A percentile compares a stretch with the other conserved stretches of the same genome.
Evolutionary conservation across 2,888 invertebrate genomes (phyloP).

Genomic region (Caenorhabditis sulstoni): DNA sequence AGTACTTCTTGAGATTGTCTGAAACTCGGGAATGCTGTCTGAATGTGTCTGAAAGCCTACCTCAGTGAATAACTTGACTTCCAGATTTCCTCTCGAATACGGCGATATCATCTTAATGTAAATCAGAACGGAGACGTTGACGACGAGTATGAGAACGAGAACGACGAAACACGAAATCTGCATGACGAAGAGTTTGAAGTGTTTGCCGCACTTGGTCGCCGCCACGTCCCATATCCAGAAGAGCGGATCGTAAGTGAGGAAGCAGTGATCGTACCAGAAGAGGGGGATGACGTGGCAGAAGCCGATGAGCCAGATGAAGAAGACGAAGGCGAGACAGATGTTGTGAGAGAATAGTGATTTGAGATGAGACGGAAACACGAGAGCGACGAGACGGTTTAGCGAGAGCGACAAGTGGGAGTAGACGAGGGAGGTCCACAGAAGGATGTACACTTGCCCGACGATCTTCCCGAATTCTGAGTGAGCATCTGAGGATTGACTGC

Average conservation of each 20-base stretch:
- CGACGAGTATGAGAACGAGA: background rate
- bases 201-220: constrained; percentile 38
- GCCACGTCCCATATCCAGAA: constrained; percentile 54
- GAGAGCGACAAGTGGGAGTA: constrained; percentile 64
- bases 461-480: constrained; percentile 30
- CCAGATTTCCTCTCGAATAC: background rate
- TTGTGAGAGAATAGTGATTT: constrained; percentile 13
- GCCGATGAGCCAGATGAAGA: constrained; percentile 45
- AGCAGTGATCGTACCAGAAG: constrained; percentile 57
- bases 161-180: constrained; percentile 11
- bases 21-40: too few species aligned
- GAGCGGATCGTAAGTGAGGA: constrained; percentile 39
- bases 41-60: too few species aligned
- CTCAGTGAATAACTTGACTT: constrained; percentile 4
- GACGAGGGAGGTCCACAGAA: constrained; percentile 60
- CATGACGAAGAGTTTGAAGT: constrained; percentile 4
- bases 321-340: constrained; percentile 4
- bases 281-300: constrained; percentile 47
- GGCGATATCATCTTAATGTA: background rate
- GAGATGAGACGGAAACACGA: constrained; percentile 41
- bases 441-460: constrained; percentile 58
- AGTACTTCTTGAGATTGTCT: background rate
- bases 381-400: constrained; percentile 56
- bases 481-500: constrained; percentile 22
- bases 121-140: constrained; percentile 1